Conservation (phyloP, 2,888 invertebrate species). For the Pemphredon lugubris region DNA sequence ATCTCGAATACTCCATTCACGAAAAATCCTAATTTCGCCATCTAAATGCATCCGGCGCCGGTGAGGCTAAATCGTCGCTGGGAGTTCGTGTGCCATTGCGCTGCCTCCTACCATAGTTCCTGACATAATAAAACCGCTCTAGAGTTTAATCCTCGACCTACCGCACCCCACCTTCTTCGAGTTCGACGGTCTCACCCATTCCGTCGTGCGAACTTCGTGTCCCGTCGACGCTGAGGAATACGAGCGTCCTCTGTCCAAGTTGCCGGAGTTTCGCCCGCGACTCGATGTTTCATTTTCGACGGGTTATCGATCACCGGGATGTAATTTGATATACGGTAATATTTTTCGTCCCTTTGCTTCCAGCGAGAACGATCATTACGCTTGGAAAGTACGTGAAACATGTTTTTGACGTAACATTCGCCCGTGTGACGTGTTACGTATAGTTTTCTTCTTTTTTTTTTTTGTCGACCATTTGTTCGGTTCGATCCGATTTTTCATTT, state of each 20-base stretch:
- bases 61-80: slow-evolving; percentile 64
- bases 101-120: slow-evolving; percentile 56
- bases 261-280: neutral
- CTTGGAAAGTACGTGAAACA: too few relatives aligned
- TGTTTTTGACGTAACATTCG: too few relatives aligned
- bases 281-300: neutral
- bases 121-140: slow-evolving; percentile 74
- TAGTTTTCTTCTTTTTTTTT: too few relatives aligned
- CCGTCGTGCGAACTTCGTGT: neutral
- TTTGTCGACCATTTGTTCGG: too few relatives aligned
- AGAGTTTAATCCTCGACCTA: slow-evolving; percentile 68
- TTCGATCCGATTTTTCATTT: too few relatives aligned
- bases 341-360: too few relatives aligned
- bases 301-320: neutral
- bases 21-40: slow-evolving; percentile 74
- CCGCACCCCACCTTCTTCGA: slow-evolving; percentile 18
- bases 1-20: slow-evolving; percentile 50
- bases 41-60: slow-evolving; percentile 74
- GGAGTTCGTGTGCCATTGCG: slow-evolving; percentile 57
- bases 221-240: neutral
- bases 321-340: neutral
- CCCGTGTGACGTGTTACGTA: too few relatives aligned
- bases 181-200: neutral
- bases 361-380: too few relatives aligned
- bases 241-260: neutral